These are phyloP conservation scores for Lamellibrachia luymesi DNA, from an alignment of 1,140 invertebrate species.

Conservation along the genomic window DNA sequence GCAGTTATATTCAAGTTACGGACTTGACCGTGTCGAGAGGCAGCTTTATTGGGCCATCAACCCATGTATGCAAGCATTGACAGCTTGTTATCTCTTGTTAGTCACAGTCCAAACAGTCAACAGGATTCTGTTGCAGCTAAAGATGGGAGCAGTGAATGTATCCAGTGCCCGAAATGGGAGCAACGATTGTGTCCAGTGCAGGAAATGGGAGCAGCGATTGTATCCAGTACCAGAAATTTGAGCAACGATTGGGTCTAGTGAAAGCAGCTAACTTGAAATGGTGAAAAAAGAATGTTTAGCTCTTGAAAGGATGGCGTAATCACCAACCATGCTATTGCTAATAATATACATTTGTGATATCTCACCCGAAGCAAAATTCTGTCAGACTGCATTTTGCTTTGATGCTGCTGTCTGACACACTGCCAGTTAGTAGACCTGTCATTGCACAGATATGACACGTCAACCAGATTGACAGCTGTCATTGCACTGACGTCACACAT, in stretches of 20 bases:
- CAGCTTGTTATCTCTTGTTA: background rate
- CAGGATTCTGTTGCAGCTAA: background rate
- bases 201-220: background rate
- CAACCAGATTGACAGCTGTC: background rate
- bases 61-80: background rate
- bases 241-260: too few relatives aligned
- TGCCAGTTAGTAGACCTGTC: background rate
- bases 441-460: too few relatives aligned
- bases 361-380: background rate
- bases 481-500: background rate
- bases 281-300: background rate
- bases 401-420: background rate
- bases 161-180: background rate
- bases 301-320: background rate
- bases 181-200: background rate
- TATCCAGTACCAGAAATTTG: background rate
- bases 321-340: background rate
- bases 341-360: background rate
- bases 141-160: background rate
- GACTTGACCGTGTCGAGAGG: background rate
- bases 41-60: background rate
- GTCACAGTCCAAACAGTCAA: background rate
- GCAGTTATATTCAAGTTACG: slow-evolving; percentile 1
- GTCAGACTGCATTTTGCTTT: background rate
- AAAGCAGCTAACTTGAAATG: background rate